Percentiles rank a stretch among this genome's conserved stretches.
Evolutionary conservation across 2,113 vertebrate genomes (phyloP).

Genomic region (Oplegnathus fasciatus): DNA sequence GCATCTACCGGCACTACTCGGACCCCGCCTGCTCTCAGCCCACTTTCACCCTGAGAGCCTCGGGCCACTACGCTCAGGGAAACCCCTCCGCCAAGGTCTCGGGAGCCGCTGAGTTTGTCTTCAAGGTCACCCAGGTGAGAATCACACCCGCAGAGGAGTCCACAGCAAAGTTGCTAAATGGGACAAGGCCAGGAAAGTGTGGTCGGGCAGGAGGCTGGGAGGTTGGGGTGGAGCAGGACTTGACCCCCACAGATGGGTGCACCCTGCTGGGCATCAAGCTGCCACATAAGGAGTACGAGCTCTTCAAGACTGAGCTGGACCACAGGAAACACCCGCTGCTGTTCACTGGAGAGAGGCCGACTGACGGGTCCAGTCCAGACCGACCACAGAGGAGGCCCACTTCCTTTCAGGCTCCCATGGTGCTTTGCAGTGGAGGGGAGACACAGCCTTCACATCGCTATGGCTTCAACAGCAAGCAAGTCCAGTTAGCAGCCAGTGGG

Average conservation of each 20-base stretch:
- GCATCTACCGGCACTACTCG: slow-evolving; percentile 89
- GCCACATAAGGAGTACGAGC: slow-evolving; percentile 92
- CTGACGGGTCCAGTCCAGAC: slow-evolving; percentile 90
- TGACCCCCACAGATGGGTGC: slow-evolving; percentile 90
- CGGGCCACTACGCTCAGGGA: slow-evolving; percentile 86
- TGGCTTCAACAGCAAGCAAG: slow-evolving; percentile 62
- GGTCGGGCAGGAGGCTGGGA: slow-evolving; percentile 85
- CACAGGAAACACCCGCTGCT: slow-evolving; percentile 84
- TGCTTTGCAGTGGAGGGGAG: slow-evolving; percentile 82
- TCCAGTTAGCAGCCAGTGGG: slow-evolving; percentile 63
- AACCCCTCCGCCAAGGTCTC: slow-evolving; percentile 83
- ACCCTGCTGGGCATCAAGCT: slow-evolving; percentile 88
- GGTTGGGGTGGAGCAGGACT: slow-evolving; percentile 86
- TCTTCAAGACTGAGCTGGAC: slow-evolving; percentile 89
- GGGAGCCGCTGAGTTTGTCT: slow-evolving; percentile 88
- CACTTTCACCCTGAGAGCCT: slow-evolving; percentile 89
- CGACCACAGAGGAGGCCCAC: slow-evolving; percentile 87
- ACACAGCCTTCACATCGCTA: slow-evolving; percentile 9
- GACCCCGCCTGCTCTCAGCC: slow-evolving; percentile 89
- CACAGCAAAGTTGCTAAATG: slow-evolving; percentile 85
- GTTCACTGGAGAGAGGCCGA: slow-evolving; percentile 90
- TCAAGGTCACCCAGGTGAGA: slow-evolving; percentile 87
- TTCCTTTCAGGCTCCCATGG: slow-evolving; percentile 90
- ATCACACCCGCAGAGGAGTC: slow-evolving; percentile 85
- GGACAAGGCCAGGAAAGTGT: slow-evolving; percentile 84